Conservation (phyloP, 2,797 vertebrate species). For the Mus caroli region DNA sequence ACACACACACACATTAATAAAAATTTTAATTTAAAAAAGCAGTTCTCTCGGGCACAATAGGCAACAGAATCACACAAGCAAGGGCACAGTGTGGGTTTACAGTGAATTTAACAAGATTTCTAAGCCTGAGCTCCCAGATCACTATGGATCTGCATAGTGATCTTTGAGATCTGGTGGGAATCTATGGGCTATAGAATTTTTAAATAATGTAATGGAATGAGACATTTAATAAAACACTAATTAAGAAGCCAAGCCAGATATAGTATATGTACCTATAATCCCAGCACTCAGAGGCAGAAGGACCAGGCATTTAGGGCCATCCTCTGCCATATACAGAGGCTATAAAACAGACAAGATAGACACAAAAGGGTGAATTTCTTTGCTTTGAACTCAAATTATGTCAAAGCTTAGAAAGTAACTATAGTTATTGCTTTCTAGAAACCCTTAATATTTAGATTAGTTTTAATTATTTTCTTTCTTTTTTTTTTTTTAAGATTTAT, state of each 20-base stretch:
- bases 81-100: not conserved
- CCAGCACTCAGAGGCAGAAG: not conserved
- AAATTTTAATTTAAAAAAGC: not conserved
- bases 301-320: not conserved
- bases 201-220: conserved; percentile 18
- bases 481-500: too few species aligned
- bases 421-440: not conserved
- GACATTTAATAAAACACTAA: conserved; percentile 1
- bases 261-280: not conserved
- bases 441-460: not conserved
- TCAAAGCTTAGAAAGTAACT: not conserved
- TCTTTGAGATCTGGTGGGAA: not conserved
- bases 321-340: not conserved
- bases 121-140: not conserved
- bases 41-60: not conserved
- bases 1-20: not conserved
- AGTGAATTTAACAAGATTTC: not conserved
- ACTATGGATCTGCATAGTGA: not conserved
- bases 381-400: not conserved
- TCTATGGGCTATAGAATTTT: not conserved
- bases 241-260: not conserved
- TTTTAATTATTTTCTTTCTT: not conserved
- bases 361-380: not conserved
- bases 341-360: not conserved
- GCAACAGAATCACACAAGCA: not conserved